Base-by-base conservation (phyloP, 2,797 vertebrate species). In the Mareca penelope region DNA sequence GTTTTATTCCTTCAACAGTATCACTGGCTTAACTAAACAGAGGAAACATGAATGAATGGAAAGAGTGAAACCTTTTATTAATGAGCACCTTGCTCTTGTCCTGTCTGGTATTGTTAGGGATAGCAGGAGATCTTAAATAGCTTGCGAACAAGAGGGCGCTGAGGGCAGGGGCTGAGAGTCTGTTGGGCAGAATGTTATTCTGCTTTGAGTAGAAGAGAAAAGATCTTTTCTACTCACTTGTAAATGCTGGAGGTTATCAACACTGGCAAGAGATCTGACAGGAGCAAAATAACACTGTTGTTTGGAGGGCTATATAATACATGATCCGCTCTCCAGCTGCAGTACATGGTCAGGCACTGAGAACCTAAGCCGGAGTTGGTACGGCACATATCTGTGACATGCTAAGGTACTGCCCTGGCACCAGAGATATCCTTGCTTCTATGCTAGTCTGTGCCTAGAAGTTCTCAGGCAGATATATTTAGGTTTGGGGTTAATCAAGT, bases 1-100 rank as follows among this genome's bases (percentile, higher is more conserved):
- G 95, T 96, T 96, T 83, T 88, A 33, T 96, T 96, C 94, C 91
- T 98, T 95, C 89, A 90, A 24, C 84, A 80, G 77, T 87, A 63
- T 94, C 85, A 75, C 55, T 80, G 70, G 48, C 85, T 95, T 96
- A 94, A 90, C 78, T 90, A 88, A 91, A 46, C 65, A 68, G 86
- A 80, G 48, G 61, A 80, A 95, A 90, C 80, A 88, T 67, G 85
- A 93, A 92, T 81, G 92, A 86, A 94, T 83, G 82, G 75, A 84
- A 60, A 83, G 57, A 69, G 31, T 55, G 73, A 93, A 78, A 61
- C 48, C 69, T 88, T 91, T 95, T 68, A 61, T 68, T 85, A 95
- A 82, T 1, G 0, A 95, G 39, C 92, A 96, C 89, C 88, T 95
- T 95, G 90, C 67, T 93, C 52, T 95, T 81, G 63, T 93, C 75